Evolutionary conservation across 2,797 vertebrate genomes (phyloP), one percentile per base, ranked within the genome.

Genomic region (Ctenochaetus hawaiiensis): DNA sequence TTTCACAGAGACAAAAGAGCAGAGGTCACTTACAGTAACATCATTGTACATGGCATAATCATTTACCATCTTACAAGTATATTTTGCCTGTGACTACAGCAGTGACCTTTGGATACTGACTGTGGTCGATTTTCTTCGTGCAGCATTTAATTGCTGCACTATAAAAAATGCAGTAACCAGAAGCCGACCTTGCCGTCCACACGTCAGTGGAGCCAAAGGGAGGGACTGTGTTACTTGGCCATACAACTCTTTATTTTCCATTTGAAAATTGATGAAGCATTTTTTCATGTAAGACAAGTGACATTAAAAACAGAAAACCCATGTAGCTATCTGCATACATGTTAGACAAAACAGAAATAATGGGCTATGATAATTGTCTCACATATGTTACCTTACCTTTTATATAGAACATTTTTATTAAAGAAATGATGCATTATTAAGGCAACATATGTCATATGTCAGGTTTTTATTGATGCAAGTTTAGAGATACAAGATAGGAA

Each of bases 41-140:
- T 76, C 64, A 61, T 6, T 65, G 17, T 64, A 14, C 2, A 13
- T 10, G 26, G 74, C 45, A 30, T 63, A 60, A 59, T 81, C 52
- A 44, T 75, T 76, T 57, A 52, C 13, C 13, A 39, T 79, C 60
- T 64, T 56, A 41, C 54, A 69, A 74, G n/a, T 73, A 44, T 77
- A 63, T 71, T 72, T 66, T 75, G 20, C 60, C 61, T 51, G 41
- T 70, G 48, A 77, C 5, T 58, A 43, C 58, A 51, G 22, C 44
- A 47, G 66, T 47, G 72, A 84, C 77, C 78, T 78, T 75, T 71
- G 43, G 34, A 82, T 53, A 58, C 54, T 17, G 56, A 47, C 57
- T 51, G 34, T 43, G 23, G 22, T 60, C 43, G 51, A 61, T 34
- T 51, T 13, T 23, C 61, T 58, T 54, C 47, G 56, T 65, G 51